Evolutionary conservation across 2,888 invertebrate genomes (phyloP).

Genomic region (Drosophila buzzatii): DNA sequence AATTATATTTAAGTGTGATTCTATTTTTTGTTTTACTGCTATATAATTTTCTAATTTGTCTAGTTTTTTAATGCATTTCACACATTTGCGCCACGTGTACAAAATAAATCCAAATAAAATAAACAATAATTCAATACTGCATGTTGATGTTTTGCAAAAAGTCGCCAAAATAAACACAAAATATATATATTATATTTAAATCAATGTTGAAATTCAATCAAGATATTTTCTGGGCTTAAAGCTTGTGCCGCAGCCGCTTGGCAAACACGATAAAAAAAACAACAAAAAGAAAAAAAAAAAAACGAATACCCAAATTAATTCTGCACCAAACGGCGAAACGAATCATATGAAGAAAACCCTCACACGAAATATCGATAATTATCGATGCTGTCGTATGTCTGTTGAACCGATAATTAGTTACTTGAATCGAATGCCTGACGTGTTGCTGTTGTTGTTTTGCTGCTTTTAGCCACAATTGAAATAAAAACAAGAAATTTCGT

Average conservation of each 20-base stretch:
- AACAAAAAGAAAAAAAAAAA: constrained; percentile 27
- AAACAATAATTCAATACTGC: constrained; percentile 61
- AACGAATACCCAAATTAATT: constrained; percentile 45
- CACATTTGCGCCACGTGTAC: constrained; percentile 61
- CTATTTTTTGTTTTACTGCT: neutral
- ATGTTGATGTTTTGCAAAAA: constrained; percentile 80
- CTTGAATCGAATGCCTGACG: constrained; percentile 31
- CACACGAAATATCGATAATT: constrained; percentile 46
- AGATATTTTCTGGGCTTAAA: constrained; percentile 58
- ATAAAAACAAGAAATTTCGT: constrained; percentile 23
- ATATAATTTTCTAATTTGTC: constrained; percentile 2
- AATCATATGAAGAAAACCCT: constrained; percentile 55
- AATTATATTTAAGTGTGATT: neutral
- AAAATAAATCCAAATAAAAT: constrained; percentile 25
- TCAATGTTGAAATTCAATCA: constrained; percentile 29
- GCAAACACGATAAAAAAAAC: constrained; percentile 65
- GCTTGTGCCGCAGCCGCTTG: constrained; percentile 75
- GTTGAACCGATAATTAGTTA: constrained; percentile 51
- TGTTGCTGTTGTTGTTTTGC: constrained; percentile 71
- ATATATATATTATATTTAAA: constrained; percentile 33
- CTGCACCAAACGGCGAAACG: constrained; percentile 65
- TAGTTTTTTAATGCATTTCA: constrained; percentile 14
- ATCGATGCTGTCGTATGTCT: constrained; percentile 57
- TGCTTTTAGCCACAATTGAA: constrained; percentile 33
- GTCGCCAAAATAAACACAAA: constrained; percentile 41